Evolutionary conservation across 2,113 vertebrate species (phyloP).

Genomic region (Carettochelys insculpta): DNA sequence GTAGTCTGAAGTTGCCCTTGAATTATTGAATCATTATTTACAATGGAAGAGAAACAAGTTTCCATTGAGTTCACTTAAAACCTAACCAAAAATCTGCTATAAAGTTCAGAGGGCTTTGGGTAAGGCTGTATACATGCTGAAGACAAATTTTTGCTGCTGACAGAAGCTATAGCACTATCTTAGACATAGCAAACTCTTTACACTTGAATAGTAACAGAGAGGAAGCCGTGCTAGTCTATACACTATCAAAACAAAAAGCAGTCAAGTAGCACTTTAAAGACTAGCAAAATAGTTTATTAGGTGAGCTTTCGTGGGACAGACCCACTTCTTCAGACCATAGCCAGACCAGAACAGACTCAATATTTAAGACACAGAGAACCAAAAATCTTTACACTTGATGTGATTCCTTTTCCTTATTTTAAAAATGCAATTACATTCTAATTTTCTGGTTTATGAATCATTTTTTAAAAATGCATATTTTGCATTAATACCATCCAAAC

Average conservation of each 20-base stretch:
- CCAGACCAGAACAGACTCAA: too few relatives aligned
- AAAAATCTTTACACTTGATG: too few relatives aligned
- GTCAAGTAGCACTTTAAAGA: too few relatives aligned
- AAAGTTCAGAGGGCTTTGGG: neutral
- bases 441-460: neutral
- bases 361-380: too few relatives aligned
- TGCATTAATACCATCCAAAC: neutral
- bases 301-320: too few relatives aligned
- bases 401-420: neutral
- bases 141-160: neutral
- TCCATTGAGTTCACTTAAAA: neutral
- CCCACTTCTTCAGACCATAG: too few relatives aligned
- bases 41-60: neutral
- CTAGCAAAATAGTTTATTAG: too few relatives aligned
- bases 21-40: neutral
- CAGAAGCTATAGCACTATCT: too few relatives aligned
- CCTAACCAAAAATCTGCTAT: neutral
- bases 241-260: too few relatives aligned
- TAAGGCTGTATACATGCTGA: neutral
- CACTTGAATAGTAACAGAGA: too few relatives aligned
- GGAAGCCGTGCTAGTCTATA: too few relatives aligned
- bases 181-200: neutral
- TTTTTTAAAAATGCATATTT: neutral
- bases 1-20: neutral
- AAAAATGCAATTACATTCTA: neutral